phyloP scores from a whole-genome alignment of 2,113 vertebrate species.

The Chionodraco myersi region DNA sequence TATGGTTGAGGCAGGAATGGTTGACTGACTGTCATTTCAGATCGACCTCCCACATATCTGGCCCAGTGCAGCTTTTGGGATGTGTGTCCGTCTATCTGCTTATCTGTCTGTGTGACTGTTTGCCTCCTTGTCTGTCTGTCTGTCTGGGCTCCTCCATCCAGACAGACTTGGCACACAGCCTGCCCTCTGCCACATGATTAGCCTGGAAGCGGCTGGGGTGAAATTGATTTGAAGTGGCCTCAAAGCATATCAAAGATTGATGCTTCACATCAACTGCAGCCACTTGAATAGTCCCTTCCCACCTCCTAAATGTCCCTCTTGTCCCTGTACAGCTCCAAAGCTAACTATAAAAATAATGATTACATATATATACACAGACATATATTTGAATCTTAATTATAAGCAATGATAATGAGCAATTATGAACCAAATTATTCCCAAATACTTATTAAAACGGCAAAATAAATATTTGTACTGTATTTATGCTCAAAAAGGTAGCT shows the following conservation, averaged over 20 bases:
- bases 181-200: conserved; percentile 82
- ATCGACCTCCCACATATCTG: conserved; percentile 72
- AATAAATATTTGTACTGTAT: too few species aligned
- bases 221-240: conserved; percentile 84
- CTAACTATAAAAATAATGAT: too few species aligned
- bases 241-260: conserved; percentile 84
- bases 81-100: conserved; percentile 74
- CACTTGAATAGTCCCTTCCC: conserved; percentile 70
- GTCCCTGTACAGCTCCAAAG: conserved; percentile 20
- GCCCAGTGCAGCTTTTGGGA: conserved; percentile 65
- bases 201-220: conserved; percentile 77
- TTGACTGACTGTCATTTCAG: conserved; percentile 75
- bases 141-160: conserved; percentile 64
- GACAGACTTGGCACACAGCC: conserved; percentile 71
- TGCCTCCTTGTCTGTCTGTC: conserved; percentile 54
- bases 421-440: too few species aligned
- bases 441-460: too few species aligned
- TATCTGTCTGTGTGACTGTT: conserved; percentile 72
- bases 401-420: too few species aligned
- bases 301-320: conserved; percentile 59
- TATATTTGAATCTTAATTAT: too few species aligned
- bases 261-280: conserved; percentile 73
- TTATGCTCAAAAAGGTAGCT: too few species aligned
- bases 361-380: too few species aligned
- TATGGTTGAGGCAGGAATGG: conserved; percentile 69